A percentile compares a stretch with the other conserved stretches of the same genome.
Conservation (phyloP, 2,888 invertebrate genomes). For the Scrobipalpa costella region DNA sequence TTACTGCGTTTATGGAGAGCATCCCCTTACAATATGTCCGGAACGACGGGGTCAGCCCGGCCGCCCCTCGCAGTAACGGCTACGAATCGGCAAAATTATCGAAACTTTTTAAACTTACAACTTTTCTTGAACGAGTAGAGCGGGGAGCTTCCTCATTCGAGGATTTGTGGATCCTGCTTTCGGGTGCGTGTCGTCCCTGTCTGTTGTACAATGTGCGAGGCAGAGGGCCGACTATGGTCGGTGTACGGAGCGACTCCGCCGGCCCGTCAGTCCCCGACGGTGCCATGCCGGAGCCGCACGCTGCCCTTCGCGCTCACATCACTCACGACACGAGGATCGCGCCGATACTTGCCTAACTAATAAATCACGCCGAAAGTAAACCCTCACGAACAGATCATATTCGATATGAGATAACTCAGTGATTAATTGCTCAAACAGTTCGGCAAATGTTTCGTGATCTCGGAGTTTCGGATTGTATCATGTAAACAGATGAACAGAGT, state of each 20-base stretch:
- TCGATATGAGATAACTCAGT: constrained; percentile 71
- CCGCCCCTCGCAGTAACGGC: constrained; percentile 66
- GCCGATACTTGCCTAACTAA: constrained; percentile 65
- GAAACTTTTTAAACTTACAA: constrained; percentile 78
- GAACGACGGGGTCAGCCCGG: constrained; percentile 73
- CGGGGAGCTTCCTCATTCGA: constrained; percentile 62
- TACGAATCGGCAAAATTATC: constrained; percentile 71
- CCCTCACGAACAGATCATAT: constrained; percentile 69
- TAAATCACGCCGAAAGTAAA: constrained; percentile 69
- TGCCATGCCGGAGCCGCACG: constrained; percentile 72
- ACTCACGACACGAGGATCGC: constrained; percentile 65
- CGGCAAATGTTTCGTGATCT: constrained; percentile 61
- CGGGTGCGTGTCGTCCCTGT: constrained; percentile 57
- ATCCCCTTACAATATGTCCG: constrained; percentile 79
- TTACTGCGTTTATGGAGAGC: constrained; percentile 71
- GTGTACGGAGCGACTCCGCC: constrained; percentile 42
- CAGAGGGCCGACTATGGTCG: constrained; percentile 45
- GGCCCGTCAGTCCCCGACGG: constrained; percentile 58
- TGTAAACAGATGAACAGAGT: constrained; percentile 72
- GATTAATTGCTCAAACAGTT: constrained; percentile 68
- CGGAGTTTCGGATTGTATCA: constrained; percentile 60
- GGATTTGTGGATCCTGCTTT: constrained; percentile 51
- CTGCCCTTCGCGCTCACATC: constrained; percentile 50
- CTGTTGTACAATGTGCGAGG: constrained; percentile 45
- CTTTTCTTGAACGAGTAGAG: constrained; percentile 69